Percentiles rank a stretch among this genome's conserved stretches.
These are phyloP conservation scores for Maconellicoccus hirsutus DNA, from an alignment of 1,140 invertebrate genomes.

Conservation along the genomic window DNA sequence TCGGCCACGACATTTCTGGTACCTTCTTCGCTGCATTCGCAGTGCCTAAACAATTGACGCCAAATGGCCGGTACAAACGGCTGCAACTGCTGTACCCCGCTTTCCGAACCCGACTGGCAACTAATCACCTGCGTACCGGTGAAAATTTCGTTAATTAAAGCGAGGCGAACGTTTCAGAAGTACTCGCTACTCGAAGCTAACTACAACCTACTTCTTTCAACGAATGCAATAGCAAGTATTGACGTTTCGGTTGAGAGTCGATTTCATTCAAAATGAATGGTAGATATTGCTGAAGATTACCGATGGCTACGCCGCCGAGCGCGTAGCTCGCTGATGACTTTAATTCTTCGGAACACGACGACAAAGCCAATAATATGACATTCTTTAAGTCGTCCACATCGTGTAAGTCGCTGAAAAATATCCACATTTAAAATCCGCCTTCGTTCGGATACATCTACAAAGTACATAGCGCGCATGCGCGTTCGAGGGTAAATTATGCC, in stretches of 20 bases:
- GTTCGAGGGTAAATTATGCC: too few species aligned
- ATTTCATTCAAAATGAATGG: conserved; percentile 93
- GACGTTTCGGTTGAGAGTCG: conserved; percentile 79
- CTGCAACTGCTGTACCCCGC: conserved; percentile 63
- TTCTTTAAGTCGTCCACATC: conserved; percentile 57
- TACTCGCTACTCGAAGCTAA: conserved; percentile 23
- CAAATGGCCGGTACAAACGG: conserved; percentile 83
- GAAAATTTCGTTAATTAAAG: too few species aligned
- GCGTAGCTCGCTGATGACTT: conserved; percentile 96
- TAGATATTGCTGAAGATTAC: conserved; percentile 85
- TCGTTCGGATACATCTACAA: too few species aligned
- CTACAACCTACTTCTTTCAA: conserved; percentile 74
- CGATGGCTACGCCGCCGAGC: conserved; percentile 85
- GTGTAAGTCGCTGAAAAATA: conserved; percentile 61
- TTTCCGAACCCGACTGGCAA: conserved; percentile 64
- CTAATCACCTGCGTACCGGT: conserved; percentile 58
- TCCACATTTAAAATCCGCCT: conserved; percentile 80
- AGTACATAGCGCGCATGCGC: too few species aligned
- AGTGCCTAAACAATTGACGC: conserved; percentile 80
- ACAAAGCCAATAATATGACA: conserved; percentile 63
- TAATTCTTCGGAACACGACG: conserved; percentile 67
- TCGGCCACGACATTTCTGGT: conserved; percentile 97
- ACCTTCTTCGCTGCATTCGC: conserved; percentile 91
- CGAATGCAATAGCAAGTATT: conserved; percentile 92
- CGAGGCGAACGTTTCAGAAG: too few species aligned